These are phyloP conservation scores for Rallus limicola DNA, from an alignment of 2,113 vertebrate genomes.

Conservation along the genomic window DNA sequence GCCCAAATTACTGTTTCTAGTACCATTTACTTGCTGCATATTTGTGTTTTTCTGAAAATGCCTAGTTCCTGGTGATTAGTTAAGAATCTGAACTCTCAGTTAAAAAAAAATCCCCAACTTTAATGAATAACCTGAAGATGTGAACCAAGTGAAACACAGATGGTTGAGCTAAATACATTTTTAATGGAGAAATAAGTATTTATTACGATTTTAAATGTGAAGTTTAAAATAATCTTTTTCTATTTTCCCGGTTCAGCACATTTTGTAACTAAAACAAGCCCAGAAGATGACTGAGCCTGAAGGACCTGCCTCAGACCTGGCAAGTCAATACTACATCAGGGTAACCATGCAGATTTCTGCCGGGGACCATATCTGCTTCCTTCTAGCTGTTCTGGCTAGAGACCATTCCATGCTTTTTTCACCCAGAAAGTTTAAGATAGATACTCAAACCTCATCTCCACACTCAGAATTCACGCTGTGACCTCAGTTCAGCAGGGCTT, in stretches of 20 bases:
- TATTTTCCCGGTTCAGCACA: neutral
- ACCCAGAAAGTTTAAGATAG: neutral
- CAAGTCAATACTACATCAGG: neutral
- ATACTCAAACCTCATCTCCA: neutral
- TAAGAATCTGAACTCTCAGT: neutral
- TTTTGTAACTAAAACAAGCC: neutral
- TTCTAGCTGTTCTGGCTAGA: neutral
- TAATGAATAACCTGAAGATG: neutral
- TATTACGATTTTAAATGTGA: neutral
- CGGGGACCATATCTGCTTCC: fast-evolving
- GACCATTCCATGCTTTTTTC: neutral
- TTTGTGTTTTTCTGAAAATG: neutral
- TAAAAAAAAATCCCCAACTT: neutral
- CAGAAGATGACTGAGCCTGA: neutral
- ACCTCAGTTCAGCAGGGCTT: neutral
- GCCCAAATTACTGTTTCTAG: neutral
- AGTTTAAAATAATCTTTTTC: neutral
- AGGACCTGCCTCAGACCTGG: neutral
- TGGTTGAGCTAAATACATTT: neutral
- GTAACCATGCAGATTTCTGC: neutral
- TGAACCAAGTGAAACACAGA: neutral
- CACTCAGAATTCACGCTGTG: neutral
- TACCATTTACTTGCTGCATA: neutral
- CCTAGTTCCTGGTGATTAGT: neutral
- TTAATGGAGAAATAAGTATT: neutral